phyloP scores from a whole-genome alignment of 92 coral and sea anemone species.

The Paramuricea clavata region DNA sequence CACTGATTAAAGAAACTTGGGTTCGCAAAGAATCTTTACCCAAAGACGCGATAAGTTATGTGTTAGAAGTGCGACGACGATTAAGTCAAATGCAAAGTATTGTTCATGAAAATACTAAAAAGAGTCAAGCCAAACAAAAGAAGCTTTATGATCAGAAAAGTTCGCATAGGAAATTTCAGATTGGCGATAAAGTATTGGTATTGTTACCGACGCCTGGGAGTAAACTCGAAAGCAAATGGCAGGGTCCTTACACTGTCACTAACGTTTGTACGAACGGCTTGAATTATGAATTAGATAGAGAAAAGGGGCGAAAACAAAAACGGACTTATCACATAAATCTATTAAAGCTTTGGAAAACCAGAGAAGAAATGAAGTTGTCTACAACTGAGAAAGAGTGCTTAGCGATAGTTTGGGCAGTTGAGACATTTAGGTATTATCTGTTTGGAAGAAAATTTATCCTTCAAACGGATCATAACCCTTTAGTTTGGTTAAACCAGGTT shows the following conservation, averaged over 20 bases:
- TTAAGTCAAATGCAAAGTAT: not conserved
- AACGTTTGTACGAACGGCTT: conserved; percentile 30
- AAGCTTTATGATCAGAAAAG: not conserved
- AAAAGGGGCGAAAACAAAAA: conserved; percentile 23
- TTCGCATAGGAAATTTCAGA: not conserved
- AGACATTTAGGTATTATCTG: conserved; percentile 45
- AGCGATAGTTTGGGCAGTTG: conserved; percentile 64
- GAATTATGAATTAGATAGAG: conserved; percentile 54
- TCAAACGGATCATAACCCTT: conserved; percentile 70
- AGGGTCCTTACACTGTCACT: conserved; percentile 62
- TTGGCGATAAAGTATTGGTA: too few relatives aligned
- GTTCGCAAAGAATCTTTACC: not conserved
- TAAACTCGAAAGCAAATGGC: conserved; percentile 64
- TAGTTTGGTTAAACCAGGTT: conserved; percentile 59
- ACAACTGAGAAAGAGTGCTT: conserved; percentile 65
- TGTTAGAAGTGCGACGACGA: too few relatives aligned
- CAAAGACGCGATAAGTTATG: not conserved
- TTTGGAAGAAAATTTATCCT: conserved; percentile 64
- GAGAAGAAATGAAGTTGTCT: conserved; percentile 53
- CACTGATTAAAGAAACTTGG: not conserved
- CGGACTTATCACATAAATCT: conserved; percentile 57
- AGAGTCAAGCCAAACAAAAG: not conserved
- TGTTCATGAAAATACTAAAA: not conserved
- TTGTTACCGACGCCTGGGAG: conserved; percentile 55
- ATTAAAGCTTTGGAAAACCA: conserved; percentile 57